Base-by-base conservation (phyloP, 2,888 invertebrate species). In the Hirtodrosophila histrioides region DNA sequence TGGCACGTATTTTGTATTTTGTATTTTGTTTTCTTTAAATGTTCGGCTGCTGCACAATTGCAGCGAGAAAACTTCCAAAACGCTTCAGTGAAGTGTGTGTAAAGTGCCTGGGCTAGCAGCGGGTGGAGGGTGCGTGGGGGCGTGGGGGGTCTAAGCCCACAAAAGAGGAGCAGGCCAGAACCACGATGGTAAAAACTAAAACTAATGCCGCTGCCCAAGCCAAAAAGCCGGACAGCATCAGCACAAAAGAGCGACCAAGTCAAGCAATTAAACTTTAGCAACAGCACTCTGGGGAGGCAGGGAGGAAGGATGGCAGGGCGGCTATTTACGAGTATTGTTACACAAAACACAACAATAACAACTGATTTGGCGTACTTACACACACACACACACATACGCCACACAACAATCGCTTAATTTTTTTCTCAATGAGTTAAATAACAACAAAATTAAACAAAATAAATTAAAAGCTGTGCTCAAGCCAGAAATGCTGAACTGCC, bases 241-340 rank as follows among this genome's bases (percentile, higher is more conserved):
- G 54, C 48, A 74, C 64, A 69, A 70, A 60, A 51, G 40, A 66
- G 40, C 17, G 41, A 44, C 78, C 73, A 69, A 80, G 85, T 66
- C 81, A 69, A 77, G 81, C 85, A 78, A 78, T 84, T 78, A 84
- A 78, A 84, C 81, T 77, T 80, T 80, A 58, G 51, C 60, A 55
- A 61, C 54, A 49, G 40, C 57, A 48, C 40, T 67, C 49, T 45
- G 35, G 17, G 17, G 17, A 17, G 17, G 17, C 1, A 17, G 17
- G 17, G 17, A 17, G 17, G 17, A 17, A 17, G 17, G 37, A 35
- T 31, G 43, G 43, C 5, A 36, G 39, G 35, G 27, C n/a, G 8
- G 24, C 27, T 35, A 35, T 46, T 51, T 31, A 33, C 5, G 48
- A 33, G 33, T 55, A 39, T 67, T 67, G 48, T 49, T 56, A 40